A percentile compares a stretch with the other conserved stretches of the same genome.
Evolutionary conservation across 2,113 vertebrate genomes (phyloP).

Genomic region (Nanorana parkeri): DNA sequence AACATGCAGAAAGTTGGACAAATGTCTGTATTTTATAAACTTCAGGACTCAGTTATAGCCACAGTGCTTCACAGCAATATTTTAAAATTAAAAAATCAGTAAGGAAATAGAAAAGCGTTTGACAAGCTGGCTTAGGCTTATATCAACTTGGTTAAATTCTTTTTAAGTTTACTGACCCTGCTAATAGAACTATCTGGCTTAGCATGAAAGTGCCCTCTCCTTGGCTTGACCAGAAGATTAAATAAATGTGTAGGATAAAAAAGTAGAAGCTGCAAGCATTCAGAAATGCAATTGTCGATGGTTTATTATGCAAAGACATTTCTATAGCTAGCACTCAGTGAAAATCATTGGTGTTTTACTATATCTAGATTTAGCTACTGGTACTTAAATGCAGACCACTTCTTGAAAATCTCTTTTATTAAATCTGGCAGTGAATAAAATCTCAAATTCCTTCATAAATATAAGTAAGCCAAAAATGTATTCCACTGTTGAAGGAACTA

Average conservation of each 20-base stretch:
- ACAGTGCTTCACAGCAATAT: no score
- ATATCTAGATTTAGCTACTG: slow-evolving; percentile 71
- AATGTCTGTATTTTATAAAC: no score
- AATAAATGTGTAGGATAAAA: slow-evolving; percentile 42
- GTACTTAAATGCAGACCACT: slow-evolving; percentile 66
- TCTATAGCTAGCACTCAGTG: slow-evolving; percentile 65
- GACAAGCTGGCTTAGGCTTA: background rate
- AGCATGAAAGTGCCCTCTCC: background rate
- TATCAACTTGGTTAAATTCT: background rate
- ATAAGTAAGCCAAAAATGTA: slow-evolving; percentile 60
- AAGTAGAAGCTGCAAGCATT: slow-evolving; percentile 62
- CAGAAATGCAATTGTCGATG: slow-evolving; percentile 72
- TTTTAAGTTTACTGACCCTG: slow-evolving; percentile 11
- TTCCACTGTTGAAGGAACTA: slow-evolving; percentile 57
- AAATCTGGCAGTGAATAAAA: slow-evolving; percentile 69
- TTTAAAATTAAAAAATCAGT: no score
- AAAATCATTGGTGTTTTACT: slow-evolving; percentile 74
- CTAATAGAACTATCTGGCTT: background rate
- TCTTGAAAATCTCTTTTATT: slow-evolving; percentile 70
- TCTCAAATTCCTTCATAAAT: slow-evolving; percentile 66
- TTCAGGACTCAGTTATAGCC: no score
- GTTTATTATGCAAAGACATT: slow-evolving; percentile 71
- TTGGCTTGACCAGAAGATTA: slow-evolving; percentile 32
- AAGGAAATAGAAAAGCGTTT: no score
- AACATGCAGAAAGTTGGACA: no score